Conservation (phyloP, 2,113 vertebrate species). For the Cololabis saira region DNA sequence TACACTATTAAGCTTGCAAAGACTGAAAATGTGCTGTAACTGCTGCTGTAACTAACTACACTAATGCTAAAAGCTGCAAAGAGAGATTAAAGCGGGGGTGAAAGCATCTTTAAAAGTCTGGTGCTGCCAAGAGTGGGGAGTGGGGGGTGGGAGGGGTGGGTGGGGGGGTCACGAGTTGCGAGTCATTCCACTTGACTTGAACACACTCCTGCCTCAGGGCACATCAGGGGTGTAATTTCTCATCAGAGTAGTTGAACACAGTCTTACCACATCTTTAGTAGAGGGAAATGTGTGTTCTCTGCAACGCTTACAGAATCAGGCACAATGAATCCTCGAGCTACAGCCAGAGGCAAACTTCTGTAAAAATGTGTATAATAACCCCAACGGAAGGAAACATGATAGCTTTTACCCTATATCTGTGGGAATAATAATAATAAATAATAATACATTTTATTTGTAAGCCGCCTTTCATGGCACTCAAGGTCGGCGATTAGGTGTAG, state of each 20-base stretch:
- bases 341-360: not conserved
- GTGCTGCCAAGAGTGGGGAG: conserved; percentile 3
- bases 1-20: conserved; percentile 7
- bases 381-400: not conserved
- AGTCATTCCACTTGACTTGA: conserved; percentile 68
- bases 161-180: conserved; percentile 70
- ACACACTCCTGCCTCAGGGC: conserved; percentile 35
- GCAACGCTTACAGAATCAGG: not conserved
- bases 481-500: too few species aligned
- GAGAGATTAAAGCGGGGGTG: conserved; percentile 44
- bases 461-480: too few species aligned
- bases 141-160: too few species aligned
- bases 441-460: too few species aligned
- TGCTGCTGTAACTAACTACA: conserved; percentile 45
- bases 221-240: conserved; percentile 27
- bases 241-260: conserved; percentile 3
- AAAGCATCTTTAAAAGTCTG: conserved; percentile 60
- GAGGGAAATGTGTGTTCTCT: not conserved
- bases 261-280: not conserved
- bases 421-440: too few species aligned
- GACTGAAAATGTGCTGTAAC: conserved; percentile 5
- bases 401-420: not conserved
- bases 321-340: not conserved
- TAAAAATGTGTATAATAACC: not conserved
- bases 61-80: conserved; percentile 51